Conservation (phyloP, 2,113 vertebrate genomes). For the Macquaria australasica region DNA sequence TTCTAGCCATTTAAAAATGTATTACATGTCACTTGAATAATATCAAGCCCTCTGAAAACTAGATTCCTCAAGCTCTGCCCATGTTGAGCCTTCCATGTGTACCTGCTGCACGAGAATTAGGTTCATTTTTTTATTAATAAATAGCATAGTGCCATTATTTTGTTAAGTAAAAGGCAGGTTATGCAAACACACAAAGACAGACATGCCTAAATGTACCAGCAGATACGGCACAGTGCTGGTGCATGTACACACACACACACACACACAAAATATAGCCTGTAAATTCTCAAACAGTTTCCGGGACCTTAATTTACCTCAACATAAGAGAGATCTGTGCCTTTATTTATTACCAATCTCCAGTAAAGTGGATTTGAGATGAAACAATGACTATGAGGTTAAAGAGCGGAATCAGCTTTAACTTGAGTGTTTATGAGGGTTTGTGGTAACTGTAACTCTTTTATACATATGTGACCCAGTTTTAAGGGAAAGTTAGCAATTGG, state of each 20-base stretch:
- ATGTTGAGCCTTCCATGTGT: background rate
- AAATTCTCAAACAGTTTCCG: too few relatives aligned
- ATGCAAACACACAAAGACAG: background rate
- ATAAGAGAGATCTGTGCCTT: too few relatives aligned
- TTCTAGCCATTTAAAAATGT: conserved; percentile 47
- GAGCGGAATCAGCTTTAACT: background rate
- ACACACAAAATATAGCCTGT: too few relatives aligned
- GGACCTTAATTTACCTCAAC: too few relatives aligned
- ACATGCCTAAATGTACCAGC: background rate
- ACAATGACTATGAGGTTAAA: background rate
- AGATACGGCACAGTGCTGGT: background rate
- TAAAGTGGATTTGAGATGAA: background rate
- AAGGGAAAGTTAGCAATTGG: too few relatives aligned
- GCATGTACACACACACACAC: background rate
- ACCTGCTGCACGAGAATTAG: background rate
- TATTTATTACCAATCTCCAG: too few relatives aligned
- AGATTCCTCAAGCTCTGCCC: background rate
- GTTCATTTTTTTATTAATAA: background rate
- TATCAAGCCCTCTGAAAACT: conserved; percentile 7
- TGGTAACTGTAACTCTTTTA: too few relatives aligned
- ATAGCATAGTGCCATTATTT: background rate
- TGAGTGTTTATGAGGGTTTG: too few relatives aligned
- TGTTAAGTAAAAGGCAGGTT: background rate
- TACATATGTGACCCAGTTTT: too few relatives aligned
- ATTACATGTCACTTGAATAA: conserved; percentile 32